These are phyloP conservation scores for Strigamia crassipes DNA, from an alignment of 2,888 invertebrate genomes.

Conservation along the genomic window DNA sequence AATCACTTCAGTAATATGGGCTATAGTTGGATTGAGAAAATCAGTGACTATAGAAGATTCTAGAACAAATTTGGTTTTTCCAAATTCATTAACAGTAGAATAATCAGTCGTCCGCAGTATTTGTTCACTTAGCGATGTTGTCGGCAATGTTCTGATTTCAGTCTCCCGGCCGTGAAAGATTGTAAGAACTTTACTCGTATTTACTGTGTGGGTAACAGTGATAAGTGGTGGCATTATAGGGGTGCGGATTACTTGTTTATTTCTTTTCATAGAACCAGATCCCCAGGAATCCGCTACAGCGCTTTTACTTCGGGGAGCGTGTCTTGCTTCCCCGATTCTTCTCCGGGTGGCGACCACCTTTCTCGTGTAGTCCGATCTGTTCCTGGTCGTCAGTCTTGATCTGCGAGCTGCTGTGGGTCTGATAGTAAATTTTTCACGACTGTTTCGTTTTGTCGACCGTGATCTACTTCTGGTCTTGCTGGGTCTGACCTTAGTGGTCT, in stretches of 20 bases:
- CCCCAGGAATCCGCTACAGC: neutral
- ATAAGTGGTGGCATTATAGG: conserved; percentile 4
- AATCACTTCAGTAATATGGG: conserved; percentile 48
- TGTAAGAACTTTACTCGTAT: conserved; percentile 49
- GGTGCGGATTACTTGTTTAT: neutral
- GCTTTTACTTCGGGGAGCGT: neutral
- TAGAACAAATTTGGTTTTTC: conserved; percentile 18
- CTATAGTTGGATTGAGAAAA: conserved; percentile 44
- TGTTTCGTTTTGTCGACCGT: neutral
- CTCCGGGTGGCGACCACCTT: conserved; percentile 21
- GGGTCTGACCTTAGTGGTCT: neutral
- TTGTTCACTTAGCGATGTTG: conserved; percentile 48
- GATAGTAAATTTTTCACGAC: conserved; percentile 43
- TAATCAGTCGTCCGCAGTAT: conserved; percentile 49
- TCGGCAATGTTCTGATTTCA: conserved; percentile 49
- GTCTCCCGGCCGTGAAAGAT: conserved; percentile 50
- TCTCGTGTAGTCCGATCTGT: conserved; percentile 13
- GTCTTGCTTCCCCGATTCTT: neutral
- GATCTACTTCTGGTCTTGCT: neutral
- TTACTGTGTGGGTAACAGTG: conserved; percentile 49
- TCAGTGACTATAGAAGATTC: conserved; percentile 23
- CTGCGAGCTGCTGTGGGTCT: conserved; percentile 32
- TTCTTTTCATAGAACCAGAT: conserved; percentile 16
- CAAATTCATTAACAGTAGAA: conserved; percentile 43
- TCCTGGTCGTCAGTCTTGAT: neutral